phyloP scores from a whole-genome alignment of 2,797 vertebrate species.

The Anguilla pacifica region DNA sequence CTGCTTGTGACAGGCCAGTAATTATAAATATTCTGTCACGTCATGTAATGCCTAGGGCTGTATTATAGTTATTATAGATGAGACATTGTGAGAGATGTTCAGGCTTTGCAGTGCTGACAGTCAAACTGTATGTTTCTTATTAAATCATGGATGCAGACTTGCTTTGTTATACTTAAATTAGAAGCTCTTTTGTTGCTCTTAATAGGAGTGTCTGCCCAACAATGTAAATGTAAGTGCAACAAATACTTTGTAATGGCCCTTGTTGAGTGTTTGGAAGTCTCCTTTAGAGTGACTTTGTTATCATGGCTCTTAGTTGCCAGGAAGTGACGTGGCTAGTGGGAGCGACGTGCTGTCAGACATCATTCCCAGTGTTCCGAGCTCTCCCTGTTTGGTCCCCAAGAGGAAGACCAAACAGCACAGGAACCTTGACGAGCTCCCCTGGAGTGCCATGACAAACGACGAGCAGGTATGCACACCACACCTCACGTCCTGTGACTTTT shows the following conservation, averaged over 20 bases:
- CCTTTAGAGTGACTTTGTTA: neutral
- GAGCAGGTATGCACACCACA: slow-evolving; percentile 78
- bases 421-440: slow-evolving; percentile 95
- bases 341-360: slow-evolving; percentile 97
- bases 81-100: neutral
- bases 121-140: neutral
- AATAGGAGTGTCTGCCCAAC: neutral
- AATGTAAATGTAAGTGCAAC: neutral
- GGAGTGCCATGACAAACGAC: slow-evolving; percentile 98
- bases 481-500: neutral
- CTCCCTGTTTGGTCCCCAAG: slow-evolving; percentile 91
- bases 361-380: slow-evolving; percentile 95
- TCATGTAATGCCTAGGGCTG: neutral
- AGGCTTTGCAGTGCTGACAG: neutral
- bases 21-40: neutral
- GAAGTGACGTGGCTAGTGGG: slow-evolving; percentile 95
- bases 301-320: slow-evolving; percentile 79
- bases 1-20: neutral
- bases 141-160: neutral
- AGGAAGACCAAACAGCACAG: slow-evolving; percentile 89
- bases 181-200: too few species aligned
- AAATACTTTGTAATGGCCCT: too few species aligned
- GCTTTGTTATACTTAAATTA: neutral
- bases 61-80: neutral
- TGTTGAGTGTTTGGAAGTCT: neutral